These are phyloP conservation scores for Aphodius granarius DNA, from an alignment of 2,888 invertebrate genomes.

Conservation along the genomic window DNA sequence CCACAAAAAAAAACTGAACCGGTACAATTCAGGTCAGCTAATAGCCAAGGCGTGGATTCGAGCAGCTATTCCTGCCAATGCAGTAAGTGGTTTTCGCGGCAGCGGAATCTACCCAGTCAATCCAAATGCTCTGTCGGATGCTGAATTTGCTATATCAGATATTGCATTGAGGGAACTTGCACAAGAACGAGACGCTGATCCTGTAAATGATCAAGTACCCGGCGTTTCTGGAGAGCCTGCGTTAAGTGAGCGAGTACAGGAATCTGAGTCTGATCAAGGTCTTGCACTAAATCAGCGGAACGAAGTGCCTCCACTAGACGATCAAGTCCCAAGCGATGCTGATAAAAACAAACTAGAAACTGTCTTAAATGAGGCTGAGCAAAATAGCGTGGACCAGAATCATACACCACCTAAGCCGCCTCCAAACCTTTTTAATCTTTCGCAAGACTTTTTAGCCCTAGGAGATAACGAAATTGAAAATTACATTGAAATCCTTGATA, in stretches of 20 bases:
- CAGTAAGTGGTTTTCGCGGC: not conserved
- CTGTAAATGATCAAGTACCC: not conserved
- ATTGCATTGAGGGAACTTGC: not conserved
- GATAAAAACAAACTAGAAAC: not conserved
- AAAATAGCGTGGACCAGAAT: not conserved
- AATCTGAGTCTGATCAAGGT: not conserved
- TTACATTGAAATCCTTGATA: not conserved
- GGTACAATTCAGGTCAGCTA: slow-evolving; percentile 32
- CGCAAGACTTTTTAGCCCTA: not conserved
- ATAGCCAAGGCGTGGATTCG: slow-evolving; percentile 28
- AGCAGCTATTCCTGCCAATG: slow-evolving; percentile 15
- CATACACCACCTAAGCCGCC: not conserved
- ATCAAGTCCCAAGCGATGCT: not conserved
- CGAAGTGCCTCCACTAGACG: not conserved
- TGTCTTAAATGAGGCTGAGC: not conserved
- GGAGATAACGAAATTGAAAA: not conserved
- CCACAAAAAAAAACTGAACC: slow-evolving; percentile 29
- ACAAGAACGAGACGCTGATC: not conserved
- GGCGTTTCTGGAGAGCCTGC: not conserved
- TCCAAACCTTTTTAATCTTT: not conserved
- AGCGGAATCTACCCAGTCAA: not conserved
- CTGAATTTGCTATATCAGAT: not conserved
- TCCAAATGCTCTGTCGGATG: not conserved
- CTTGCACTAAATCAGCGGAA: not conserved
- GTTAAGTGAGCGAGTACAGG: not conserved